Evolutionary conservation across 1,140 invertebrate genomes (phyloP).

Genomic region (Harlomillsia oculata): DNA sequence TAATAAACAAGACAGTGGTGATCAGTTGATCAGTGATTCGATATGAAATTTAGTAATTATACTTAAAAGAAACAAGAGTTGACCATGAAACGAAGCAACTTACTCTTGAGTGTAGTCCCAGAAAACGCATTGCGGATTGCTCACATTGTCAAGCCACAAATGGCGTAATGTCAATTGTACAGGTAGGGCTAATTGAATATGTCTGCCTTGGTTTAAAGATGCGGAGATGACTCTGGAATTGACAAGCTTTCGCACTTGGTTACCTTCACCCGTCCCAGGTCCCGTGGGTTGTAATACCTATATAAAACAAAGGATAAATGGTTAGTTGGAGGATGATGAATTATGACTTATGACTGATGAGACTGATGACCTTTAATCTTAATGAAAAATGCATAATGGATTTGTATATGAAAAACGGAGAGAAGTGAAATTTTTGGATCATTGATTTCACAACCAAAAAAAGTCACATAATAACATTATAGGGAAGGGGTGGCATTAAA

Average conservation of each 20-base stretch:
- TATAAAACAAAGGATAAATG: background rate
- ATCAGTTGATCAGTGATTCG: too few species aligned
- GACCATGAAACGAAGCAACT: too few species aligned
- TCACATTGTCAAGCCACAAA: constrained; percentile 73
- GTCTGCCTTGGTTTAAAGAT: constrained; percentile 73
- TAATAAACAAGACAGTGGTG: too few species aligned
- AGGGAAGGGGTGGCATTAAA: too few species aligned
- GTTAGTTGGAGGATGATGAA: background rate
- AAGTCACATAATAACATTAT: too few species aligned
- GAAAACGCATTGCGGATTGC: constrained; percentile 84
- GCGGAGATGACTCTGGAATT: constrained; percentile 88
- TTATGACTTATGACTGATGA: too few species aligned
- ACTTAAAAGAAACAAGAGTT: too few species aligned
- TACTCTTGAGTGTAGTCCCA: constrained; percentile 80
- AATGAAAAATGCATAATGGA: too few species aligned
- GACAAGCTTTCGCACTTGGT: constrained; percentile 40
- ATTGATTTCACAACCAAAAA: too few species aligned
- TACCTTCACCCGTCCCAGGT: constrained; percentile 3
- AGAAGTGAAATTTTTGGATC: background rate
- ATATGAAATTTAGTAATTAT: too few species aligned
- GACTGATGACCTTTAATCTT: too few species aligned
- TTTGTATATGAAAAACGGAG: background rate
- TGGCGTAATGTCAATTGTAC: constrained; percentile 73
- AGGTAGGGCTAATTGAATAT: constrained; percentile 73
- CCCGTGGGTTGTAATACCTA: constrained; percentile 33